These are phyloP conservation scores for Epicauta chinensis DNA, from an alignment of 1,140 invertebrate species.

Conservation along the genomic window DNA sequence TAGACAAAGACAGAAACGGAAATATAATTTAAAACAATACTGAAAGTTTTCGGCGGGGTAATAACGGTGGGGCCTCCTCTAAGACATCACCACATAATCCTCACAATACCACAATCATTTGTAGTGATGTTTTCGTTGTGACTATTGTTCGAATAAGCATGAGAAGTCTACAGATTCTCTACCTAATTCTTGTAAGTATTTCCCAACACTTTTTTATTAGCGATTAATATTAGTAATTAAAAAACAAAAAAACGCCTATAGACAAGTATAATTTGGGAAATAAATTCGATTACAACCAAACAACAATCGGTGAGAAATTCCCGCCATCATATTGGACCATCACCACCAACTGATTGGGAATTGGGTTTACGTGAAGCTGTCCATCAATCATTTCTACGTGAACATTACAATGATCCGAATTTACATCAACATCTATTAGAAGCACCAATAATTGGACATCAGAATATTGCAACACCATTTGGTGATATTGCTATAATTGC, in stretches of 20 bases:
- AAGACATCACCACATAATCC: too few relatives aligned
- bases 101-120: too few relatives aligned
- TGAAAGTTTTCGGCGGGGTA: too few relatives aligned
- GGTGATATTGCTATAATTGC: constrained; percentile 57
- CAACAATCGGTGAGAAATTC: constrained; percentile 10
- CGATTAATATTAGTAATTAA: too few relatives aligned
- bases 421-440: constrained; percentile 47
- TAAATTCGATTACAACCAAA: constrained; percentile 1
- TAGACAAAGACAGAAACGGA: too few relatives aligned
- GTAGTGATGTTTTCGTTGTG: too few relatives aligned
- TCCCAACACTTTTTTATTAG: too few relatives aligned
- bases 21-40: too few relatives aligned
- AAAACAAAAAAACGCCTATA: background rate
- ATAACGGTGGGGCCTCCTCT: too few relatives aligned
- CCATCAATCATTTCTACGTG: constrained; percentile 43
- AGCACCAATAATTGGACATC: constrained; percentile 48
- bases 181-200: too few relatives aligned
- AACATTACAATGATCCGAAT: constrained; percentile 45
- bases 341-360: constrained; percentile 40
- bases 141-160: too few relatives aligned
- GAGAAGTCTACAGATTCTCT: too few relatives aligned
- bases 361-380: constrained; percentile 40
- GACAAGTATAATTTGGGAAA: background rate
- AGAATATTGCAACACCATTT: constrained; percentile 42
- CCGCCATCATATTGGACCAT: constrained; percentile 5